Evolutionary conservation across 2,797 vertebrate genomes (phyloP), one percentile per base, ranked within the genome.

Genomic region (Helicolenus hilgendorfi): DNA sequence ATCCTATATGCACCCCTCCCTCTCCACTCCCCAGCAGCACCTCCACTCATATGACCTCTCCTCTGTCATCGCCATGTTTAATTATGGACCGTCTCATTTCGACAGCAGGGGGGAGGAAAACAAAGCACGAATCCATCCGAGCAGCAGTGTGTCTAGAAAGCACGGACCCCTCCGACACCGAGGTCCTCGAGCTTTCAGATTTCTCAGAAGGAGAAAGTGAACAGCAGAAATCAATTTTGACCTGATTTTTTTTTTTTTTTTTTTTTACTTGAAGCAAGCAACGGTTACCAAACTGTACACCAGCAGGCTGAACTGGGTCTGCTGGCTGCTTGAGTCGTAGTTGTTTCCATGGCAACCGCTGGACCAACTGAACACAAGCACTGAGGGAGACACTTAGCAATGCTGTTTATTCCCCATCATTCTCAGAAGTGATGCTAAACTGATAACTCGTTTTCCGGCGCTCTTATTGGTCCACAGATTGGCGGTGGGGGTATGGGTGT

Each of bases 331-430:
- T 88, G 90, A 94, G 95, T 95, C 71, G 83, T 95, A 93, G 89
- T 91, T 94, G 96, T 97, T 96, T 95, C 96, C 94, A 93, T 94
- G 94, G 94, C 92, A 96, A 96, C 96, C 62, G 1, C 84, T 90
- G 89, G 94, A 93, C 93, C 88, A 74, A 85, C 89, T 86, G 92
- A 94, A 93, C 93, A 91, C 87, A 69, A 94, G 92, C 92, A 75
- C 91, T 90, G 94, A 95, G 91, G 83, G 92, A 96, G 95, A 95
- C 92, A 94, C 94, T 96, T 93, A 92, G 91, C 88, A 67, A 92
- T 94, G 94, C 89, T 95, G 94, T 95, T 96, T 95, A 90, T 94
- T 91, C 86, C 86, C 87, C 89, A 87, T 92, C 89, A 85, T 94
- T 96, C 93, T 96, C 91, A 95, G 91, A 96, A 96, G 92, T 96